Evolutionary conservation across 2,888 invertebrate genomes (phyloP), one percentile per base, ranked within the genome.

Genomic region (Muscina levida): DNA sequence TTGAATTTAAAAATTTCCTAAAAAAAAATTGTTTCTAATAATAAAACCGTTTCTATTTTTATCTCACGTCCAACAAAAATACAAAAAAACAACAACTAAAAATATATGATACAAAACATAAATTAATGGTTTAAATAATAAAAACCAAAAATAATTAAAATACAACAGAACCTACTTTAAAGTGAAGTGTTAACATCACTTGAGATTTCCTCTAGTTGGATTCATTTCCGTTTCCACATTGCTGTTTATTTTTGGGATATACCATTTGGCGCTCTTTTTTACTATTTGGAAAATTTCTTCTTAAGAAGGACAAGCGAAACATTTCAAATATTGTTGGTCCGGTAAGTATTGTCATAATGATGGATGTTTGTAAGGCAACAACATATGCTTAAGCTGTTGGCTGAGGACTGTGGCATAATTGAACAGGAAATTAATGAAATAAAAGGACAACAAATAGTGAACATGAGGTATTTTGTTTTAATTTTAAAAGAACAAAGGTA

Each of bases 301-400:
- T 26, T 15, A 59, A 68, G 59, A 31, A 51, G 71, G 24, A 53
- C 42, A 13, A 42, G 8, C 17, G n/a, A 37, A 42, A 57, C 65
- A 68, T 13, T 46, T 46, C 37, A 59, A 4, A 67, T 44, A 31
- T 62, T 72, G 68, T 56, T 48, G 67, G 37, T 62, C 72, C 56
- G 75, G 79, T 79, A 74, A 62, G 75, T 75, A 42, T n/a, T n/a
- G n/a, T n/a, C 8, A n/a, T n/a, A n/a, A n/a, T n/a, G n/a, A n/a
- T n/a, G n/a, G n/a, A n/a, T n/a, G n/a, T n/a, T n/a, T n/a, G n/a
- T n/a, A 46, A 10, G 11, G 44, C 11, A 44, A n/a, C 44, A 10
- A 44, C 11, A 44, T 44, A 10, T n/a, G n/a, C 15, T n/a, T n/a
- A 44, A 44, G 17, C 46, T 39, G 39, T 8, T 39, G 39, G 5